phyloP scores from a whole-genome alignment of 2,888 invertebrate genomes.

The Thysanoteuthis rhombus region DNA sequence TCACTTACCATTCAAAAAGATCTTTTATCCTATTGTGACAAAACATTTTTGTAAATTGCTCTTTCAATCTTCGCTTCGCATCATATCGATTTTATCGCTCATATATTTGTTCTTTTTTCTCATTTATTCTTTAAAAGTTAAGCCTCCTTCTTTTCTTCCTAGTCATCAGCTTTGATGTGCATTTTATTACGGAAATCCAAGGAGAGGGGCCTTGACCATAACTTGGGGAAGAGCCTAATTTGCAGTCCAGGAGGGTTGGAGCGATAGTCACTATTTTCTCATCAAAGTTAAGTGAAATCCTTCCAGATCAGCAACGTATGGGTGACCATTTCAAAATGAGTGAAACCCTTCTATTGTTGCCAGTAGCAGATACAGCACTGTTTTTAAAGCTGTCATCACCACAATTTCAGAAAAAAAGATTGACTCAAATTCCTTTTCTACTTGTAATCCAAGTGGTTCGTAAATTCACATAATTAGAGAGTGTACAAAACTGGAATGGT shows the following conservation, averaged over 20 bases:
- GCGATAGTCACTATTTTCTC: not conserved
- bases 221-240: not conserved
- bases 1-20: not conserved
- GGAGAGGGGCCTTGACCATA: not conserved
- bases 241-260: not conserved
- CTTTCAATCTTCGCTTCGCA: not conserved
- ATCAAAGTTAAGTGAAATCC: not conserved
- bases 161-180: not conserved
- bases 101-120: not conserved
- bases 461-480: too few relatives aligned
- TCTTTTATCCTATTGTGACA: conserved; percentile 12
- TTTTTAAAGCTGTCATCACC: too few relatives aligned
- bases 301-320: not conserved
- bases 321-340: not conserved
- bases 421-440: too few relatives aligned
- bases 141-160: not conserved
- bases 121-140: not conserved
- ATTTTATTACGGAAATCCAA: not conserved
- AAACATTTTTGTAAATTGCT: not conserved
- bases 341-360: too few relatives aligned
- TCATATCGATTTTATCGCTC: not conserved
- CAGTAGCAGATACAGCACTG: too few relatives aligned
- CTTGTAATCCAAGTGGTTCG: too few relatives aligned
- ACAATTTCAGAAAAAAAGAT: too few relatives aligned
- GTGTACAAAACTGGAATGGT: too few relatives aligned